Evolutionary conservation across 2,888 invertebrate species (phyloP).

Genomic region (Xestia c-nigrum): DNA sequence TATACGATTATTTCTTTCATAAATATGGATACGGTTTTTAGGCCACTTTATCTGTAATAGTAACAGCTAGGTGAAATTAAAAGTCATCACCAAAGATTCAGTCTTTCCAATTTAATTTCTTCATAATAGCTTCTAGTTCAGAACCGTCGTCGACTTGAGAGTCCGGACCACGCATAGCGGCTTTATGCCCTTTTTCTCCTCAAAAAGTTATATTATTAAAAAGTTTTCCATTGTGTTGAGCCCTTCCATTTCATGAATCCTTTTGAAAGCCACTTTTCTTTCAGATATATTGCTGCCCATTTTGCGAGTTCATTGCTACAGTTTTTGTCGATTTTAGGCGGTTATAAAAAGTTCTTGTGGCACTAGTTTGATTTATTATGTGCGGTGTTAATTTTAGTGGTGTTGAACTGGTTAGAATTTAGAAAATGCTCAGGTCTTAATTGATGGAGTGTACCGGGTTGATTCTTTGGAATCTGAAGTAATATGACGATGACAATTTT

Average conservation of each 20-base stretch:
- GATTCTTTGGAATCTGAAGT: neutral
- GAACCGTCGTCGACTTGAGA: slow-evolving; percentile 14
- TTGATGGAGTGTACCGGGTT: neutral
- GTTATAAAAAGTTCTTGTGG: slow-evolving; percentile 19
- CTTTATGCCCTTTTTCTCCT: neutral
- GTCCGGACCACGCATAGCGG: slow-evolving; percentile 2
- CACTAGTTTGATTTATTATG: slow-evolving; percentile 33
- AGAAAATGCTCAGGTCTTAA: neutral
- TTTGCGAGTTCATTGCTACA: slow-evolving; percentile 46
- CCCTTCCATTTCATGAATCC: slow-evolving; percentile 37
- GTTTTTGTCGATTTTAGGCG: slow-evolving; percentile 22
- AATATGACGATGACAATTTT: neutral
- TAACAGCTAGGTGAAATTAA: neutral
- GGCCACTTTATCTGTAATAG: neutral
- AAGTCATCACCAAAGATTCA: neutral
- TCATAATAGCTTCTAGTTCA: slow-evolving; percentile 15
- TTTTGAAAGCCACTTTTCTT: slow-evolving; percentile 48
- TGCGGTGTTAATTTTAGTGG: slow-evolving; percentile 4
- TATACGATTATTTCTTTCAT: neutral
- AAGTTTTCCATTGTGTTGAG: slow-evolving; percentile 50
- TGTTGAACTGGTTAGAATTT: slow-evolving; percentile 13
- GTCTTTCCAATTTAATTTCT: neutral
- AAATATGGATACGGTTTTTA: neutral
- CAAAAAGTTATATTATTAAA: slow-evolving; percentile 53
- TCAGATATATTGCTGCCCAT: slow-evolving; percentile 40